Evolutionary conservation across 2,888 invertebrate genomes (phyloP), one percentile per base, ranked within the genome.

Genomic region (Linyphia triangularis): DNA sequence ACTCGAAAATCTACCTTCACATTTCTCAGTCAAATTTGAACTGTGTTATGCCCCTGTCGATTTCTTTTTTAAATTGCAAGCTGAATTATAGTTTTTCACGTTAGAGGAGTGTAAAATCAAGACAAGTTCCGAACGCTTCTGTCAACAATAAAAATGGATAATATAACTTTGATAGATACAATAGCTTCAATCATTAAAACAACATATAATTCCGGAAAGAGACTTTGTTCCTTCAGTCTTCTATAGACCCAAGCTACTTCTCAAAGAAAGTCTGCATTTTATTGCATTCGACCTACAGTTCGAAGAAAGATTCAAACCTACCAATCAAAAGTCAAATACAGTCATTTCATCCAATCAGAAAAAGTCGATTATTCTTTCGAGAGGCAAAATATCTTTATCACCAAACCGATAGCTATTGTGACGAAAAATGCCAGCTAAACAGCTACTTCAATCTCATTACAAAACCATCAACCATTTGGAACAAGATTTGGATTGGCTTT

Each of bases 401-500:
- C 33, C 81, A 43, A 72, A 57, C n/a, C 78, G 33, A 79, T 67
- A 65, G 65, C 78, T 51, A 40, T 82, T 40, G 61, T 67, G 73
- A 84, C 73, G 51, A 24, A 84, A 40, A 69, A 51, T 67, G 30
- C 19, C 77, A 77, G 59, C 78, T 78, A 85, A 78, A 67, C 81
- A 77, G 51, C 6, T 59, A 69, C 24, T 22, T 26, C 37, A 28
- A 85, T 63, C 85, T 85, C 85, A 86, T 86, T 86, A 86, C 72
- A 86, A 72, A 79, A 79, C 72, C 85, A 86, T 86, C 85, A 79
- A 9, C 28, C 19, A 37, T 65, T 57, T 40, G 37, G 67, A 43
- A 69, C 57, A 22, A 19, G 33, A 75, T 73, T 65, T 24, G 43
- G 65, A 70, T 61, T 77, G 69, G 61, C 26, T 61, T 16, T 40